phyloP scores from a whole-genome alignment of 2,888 invertebrate species.

The Panopea generosa region DNA sequence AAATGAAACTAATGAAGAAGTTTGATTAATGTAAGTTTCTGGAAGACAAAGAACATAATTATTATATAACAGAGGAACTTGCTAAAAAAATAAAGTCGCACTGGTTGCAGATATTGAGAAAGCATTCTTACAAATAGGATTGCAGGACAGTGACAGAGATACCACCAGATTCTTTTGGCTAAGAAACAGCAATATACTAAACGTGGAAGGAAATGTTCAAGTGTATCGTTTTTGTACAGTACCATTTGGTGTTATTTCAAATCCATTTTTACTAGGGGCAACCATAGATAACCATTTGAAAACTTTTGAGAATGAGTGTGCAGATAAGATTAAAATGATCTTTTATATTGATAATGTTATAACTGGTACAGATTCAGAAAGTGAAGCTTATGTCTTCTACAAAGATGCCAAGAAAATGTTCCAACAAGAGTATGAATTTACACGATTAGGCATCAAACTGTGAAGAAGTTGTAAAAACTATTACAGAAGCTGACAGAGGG shows the following conservation, averaged over 20 bases:
- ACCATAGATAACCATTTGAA: conserved; percentile 9
- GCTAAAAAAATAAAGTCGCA: too few relatives aligned
- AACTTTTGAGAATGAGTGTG: background rate
- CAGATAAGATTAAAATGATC: background rate
- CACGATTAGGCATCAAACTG: conserved; percentile 36
- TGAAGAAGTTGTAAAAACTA: conserved; percentile 1
- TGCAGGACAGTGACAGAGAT: background rate
- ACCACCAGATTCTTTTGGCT: background rate
- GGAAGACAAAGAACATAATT: too few relatives aligned
- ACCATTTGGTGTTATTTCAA: conserved; percentile 19
- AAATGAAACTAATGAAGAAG: too few relatives aligned
- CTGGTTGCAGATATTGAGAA: background rate
- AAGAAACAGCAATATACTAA: background rate
- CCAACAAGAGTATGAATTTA: conserved; percentile 36
- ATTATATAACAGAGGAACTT: too few relatives aligned
- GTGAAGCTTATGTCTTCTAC: too few relatives aligned
- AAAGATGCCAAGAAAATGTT: too few relatives aligned
- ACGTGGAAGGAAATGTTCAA: conserved; percentile 2
- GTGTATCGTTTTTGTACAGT: conserved; percentile 9
- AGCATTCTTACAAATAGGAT: conserved; percentile 1
- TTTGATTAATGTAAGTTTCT: too few relatives aligned
- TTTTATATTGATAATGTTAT: conserved; percentile 15
- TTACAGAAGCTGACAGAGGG: background rate
- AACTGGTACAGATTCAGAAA: too few relatives aligned
- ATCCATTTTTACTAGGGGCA: conserved; percentile 18